Conservation (phyloP, 2,113 vertebrate genomes). For the Hucho hucho region DNA sequence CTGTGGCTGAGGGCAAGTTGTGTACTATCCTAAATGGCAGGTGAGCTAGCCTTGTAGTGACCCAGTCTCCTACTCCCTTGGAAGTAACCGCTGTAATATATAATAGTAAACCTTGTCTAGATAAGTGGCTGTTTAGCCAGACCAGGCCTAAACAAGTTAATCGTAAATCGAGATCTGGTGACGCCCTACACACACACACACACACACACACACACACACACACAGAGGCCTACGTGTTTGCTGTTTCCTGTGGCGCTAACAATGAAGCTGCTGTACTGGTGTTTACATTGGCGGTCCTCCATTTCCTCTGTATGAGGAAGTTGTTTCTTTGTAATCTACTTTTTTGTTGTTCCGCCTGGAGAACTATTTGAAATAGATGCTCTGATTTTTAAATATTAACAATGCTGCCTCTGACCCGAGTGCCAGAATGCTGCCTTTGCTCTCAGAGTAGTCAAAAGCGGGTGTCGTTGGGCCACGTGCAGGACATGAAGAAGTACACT, state of each 20-base stretch:
- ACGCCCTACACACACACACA: background rate
- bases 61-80: background rate
- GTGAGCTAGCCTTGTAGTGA: constrained; percentile 36
- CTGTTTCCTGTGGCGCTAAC: too few relatives aligned
- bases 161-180: constrained; percentile 1
- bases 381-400: constrained; percentile 27
- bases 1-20: too few relatives aligned
- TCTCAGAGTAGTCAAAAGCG: background rate
- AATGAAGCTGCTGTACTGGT: too few relatives aligned
- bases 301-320: too few relatives aligned
- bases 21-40: background rate
- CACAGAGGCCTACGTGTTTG: background rate
- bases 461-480: constrained; percentile 33
- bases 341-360: background rate
- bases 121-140: constrained; percentile 18
- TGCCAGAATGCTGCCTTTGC: too few relatives aligned
- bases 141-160: background rate
- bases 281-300: too few relatives aligned
- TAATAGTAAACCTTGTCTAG: background rate
- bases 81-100: too few relatives aligned
- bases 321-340: background rate
- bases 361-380: constrained; percentile 21
- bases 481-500: constrained; percentile 24
- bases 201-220: background rate
- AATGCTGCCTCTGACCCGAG: too few relatives aligned